Base-by-base conservation (phyloP, 2,113 vertebrate species). In the Hippoglossus stenolepis region DNA sequence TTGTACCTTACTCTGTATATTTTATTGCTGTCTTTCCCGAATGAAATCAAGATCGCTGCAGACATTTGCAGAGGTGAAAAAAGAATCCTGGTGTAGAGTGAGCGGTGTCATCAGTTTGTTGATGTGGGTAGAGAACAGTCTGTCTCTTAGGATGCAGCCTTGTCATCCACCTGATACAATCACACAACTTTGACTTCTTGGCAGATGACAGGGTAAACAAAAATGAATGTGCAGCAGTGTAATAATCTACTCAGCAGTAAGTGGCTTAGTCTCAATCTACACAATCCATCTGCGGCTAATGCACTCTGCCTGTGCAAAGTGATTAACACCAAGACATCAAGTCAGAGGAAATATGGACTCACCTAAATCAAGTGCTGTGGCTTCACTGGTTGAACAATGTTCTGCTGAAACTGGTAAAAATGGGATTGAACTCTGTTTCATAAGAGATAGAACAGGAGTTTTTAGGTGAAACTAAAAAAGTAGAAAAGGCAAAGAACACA, bases 281-380 rank as follows among this genome's bases (percentile, higher is more conserved):
- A 74, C 73, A 67, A 87, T 85, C 80, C 75, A 70, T 78, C 79
- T 66, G 38, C 21, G 21, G 69, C 31, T 56, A 64, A 79, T 80
- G 76, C 59, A 54, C 58, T 26, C 35, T 54, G 58, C 54, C 67
- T 58, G 24, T 65, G 47, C 38, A 21, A 73, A 75, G 28, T 59
- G 73, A 73, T 75, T 35, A 64, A 54, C 51, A n/a, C 18, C 20
- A 62, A 78, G 45, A 47, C 51, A 0, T n/a, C 51, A 62, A 78
- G 53, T 68, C 57, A 75, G 45, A 8, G 49, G 28, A 81, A 66
- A 70, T 75, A 54, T 70, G 47, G 18, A 24, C 45, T 14, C 63
- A 65, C 18, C 65, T 31, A 38, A 59, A 40, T 60, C 53, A 53
- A 60, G 13, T 2, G 24, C 8, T 65, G 13, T 26, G n/a, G 31